phyloP scores from a whole-genome alignment of 2,888 invertebrate genomes.

The Folsomia candida region DNA sequence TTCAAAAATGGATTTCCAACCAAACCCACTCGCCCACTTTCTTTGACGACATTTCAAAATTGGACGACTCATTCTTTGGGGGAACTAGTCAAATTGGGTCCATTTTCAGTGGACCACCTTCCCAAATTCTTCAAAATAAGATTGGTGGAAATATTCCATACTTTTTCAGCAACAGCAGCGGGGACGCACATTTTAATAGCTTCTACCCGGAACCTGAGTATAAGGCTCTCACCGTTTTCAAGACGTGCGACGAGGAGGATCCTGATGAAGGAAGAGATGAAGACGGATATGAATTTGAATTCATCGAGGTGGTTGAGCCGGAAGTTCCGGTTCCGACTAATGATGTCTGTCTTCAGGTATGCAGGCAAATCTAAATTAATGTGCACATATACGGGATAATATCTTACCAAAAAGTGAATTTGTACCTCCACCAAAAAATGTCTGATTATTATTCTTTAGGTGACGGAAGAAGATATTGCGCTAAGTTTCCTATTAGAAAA shows the following conservation, averaged over 20 bases:
- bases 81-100: constrained; percentile 13
- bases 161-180: not conserved
- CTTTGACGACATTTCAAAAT: constrained; percentile 38
- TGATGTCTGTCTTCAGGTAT: constrained; percentile 80
- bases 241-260: constrained; percentile 60
- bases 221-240: constrained; percentile 65
- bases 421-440: not conserved
- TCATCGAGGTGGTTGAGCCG: constrained; percentile 75
- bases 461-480: constrained; percentile 87
- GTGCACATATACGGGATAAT: not conserved
- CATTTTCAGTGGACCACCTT: constrained; percentile 3
- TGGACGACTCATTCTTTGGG: constrained; percentile 15
- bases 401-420: no score
- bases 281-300: constrained; percentile 68
- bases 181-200: not conserved
- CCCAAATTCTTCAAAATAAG: not conserved
- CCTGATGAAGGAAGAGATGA: constrained; percentile 54
- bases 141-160: not conserved
- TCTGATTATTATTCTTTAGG: constrained; percentile 51
- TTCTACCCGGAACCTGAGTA: constrained; percentile 51
- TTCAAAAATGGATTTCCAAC: constrained; percentile 50
- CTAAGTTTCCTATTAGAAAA: constrained; percentile 70
- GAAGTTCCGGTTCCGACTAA: constrained; percentile 81
- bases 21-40: constrained; percentile 40
- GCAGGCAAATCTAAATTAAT: not conserved